phyloP scores from a whole-genome alignment of 53 echinoderm and acorn worm genomes.

The Pentamera pediparva region DNA sequence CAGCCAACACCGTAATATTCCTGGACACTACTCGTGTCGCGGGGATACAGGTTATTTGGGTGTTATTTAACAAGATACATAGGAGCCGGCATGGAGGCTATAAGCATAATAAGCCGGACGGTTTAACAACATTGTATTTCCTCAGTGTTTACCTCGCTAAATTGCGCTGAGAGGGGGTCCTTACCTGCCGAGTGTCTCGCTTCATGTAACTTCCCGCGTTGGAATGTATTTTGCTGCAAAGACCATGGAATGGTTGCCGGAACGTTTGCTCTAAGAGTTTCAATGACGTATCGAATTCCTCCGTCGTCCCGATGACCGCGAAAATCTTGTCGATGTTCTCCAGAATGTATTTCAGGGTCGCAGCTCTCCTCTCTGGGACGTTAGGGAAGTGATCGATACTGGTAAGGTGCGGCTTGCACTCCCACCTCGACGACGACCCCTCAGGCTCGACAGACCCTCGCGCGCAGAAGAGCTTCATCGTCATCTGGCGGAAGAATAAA shows the following conservation, averaged over 20 bases:
- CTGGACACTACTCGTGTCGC: no score
- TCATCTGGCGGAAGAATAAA: slow-evolving; percentile 28
- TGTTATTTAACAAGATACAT: no score
- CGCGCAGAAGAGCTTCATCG: neutral
- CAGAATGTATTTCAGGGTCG: neutral
- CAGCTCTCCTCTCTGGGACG: neutral
- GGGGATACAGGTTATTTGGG: no score
- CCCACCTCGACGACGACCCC: neutral
- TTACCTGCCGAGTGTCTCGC: no score
- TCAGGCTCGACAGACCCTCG: neutral
- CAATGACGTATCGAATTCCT: slow-evolving; percentile 13
- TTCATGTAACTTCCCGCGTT: slow-evolving; percentile 8
- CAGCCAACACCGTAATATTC: no score
- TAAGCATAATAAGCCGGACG: no score
- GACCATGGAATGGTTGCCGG: neutral
- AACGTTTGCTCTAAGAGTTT: slow-evolving; percentile 7
- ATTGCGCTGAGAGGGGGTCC: no score
- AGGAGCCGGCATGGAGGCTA: no score
- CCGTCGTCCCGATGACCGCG: slow-evolving; percentile 4
- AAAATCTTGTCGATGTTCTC: slow-evolving; percentile 14
- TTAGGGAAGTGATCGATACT: neutral
- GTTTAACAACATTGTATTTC: no score
- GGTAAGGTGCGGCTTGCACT: neutral
- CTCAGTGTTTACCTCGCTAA: no score
- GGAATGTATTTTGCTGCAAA: neutral